Percentiles rank a stretch among this genome's conserved stretches.
Conservation (phyloP, 2,888 invertebrate species). For the Thera obeliscata region DNA sequence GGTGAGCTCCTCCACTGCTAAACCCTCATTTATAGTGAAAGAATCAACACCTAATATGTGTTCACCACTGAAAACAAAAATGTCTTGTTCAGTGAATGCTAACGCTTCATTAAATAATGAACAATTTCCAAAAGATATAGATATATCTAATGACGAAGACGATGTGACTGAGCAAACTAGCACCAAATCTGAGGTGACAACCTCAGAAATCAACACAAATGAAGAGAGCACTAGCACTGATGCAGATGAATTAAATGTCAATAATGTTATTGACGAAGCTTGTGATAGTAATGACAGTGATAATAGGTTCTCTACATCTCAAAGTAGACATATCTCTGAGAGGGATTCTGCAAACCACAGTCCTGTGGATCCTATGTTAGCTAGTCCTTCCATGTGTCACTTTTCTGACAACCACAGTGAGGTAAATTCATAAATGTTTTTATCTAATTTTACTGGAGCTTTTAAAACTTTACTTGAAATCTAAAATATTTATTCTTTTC, state of each 20-base stretch:
- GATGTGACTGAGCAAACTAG: conserved; percentile 54
- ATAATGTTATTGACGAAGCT: conserved; percentile 64
- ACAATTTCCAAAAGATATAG: conserved; percentile 49
- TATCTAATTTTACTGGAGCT: background rate
- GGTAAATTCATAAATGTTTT: conserved; percentile 58
- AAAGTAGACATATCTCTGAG: conserved; percentile 72
- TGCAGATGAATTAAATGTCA: conserved; percentile 63
- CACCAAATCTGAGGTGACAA: conserved; percentile 55
- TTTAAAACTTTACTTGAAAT: background rate
- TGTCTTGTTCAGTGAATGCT: conserved; percentile 51
- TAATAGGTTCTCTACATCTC: conserved; percentile 68
- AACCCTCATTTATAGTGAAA: conserved; percentile 56
- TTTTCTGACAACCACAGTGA: conserved; percentile 89
- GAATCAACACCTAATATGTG: conserved; percentile 44
- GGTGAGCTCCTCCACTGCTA: conserved; percentile 51
- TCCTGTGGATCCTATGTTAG: conserved; percentile 88
- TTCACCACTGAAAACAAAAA: conserved; percentile 53
- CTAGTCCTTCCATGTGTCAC: conserved; percentile 87
- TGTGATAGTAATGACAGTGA: conserved; percentile 67
- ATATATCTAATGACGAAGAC: conserved; percentile 51
- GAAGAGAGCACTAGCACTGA: conserved; percentile 57
- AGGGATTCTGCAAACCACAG: conserved; percentile 92
- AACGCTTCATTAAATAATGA: conserved; percentile 52
- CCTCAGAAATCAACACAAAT: conserved; percentile 53
- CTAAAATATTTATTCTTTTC: conserved; percentile 41